A percentile compares a stretch with the other conserved stretches of the same genome.
phyloP scores from a whole-genome alignment of 92 coral and sea anemone species.

The Paragorgia papillata region DNA sequence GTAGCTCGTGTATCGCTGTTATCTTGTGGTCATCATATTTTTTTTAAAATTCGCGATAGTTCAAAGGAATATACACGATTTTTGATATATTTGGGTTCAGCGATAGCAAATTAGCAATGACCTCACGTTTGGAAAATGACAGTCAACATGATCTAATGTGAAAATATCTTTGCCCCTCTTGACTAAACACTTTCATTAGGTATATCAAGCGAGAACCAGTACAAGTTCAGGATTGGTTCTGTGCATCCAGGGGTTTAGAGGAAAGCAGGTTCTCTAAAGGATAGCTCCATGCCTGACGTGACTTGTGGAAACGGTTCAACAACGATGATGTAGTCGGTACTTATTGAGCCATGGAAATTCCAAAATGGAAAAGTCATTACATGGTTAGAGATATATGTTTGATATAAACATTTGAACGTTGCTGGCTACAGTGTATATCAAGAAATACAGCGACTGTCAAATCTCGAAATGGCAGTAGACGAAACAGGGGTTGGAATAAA shows the following conservation, averaged over 20 bases:
- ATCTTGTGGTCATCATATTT: too few species aligned
- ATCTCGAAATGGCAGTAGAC: background rate
- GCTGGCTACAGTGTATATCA: background rate
- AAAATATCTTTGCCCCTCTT: background rate
- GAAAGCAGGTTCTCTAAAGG: conserved; percentile 13
- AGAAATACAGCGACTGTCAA: background rate
- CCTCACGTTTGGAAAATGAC: background rate
- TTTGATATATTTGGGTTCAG: too few species aligned
- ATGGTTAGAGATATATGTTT: background rate
- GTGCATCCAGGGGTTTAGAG: background rate
- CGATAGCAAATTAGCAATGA: background rate
- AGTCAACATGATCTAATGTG: background rate
- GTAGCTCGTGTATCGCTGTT: too few species aligned
- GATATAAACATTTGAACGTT: background rate
- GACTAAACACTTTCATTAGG: too few species aligned
- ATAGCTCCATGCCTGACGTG: background rate
- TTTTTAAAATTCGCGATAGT: too few species aligned
- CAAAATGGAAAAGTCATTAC: conserved; percentile 15
- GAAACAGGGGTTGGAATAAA: too few species aligned
- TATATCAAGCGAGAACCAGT: background rate
- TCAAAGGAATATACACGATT: too few species aligned
- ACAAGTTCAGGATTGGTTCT: background rate
- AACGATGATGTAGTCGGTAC: conserved; percentile 17
- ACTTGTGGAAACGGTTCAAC: background rate
- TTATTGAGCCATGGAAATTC: conserved; percentile 11